Conservation (phyloP, 2,797 vertebrate genomes). For the Acipenser transmontanus region DNA sequence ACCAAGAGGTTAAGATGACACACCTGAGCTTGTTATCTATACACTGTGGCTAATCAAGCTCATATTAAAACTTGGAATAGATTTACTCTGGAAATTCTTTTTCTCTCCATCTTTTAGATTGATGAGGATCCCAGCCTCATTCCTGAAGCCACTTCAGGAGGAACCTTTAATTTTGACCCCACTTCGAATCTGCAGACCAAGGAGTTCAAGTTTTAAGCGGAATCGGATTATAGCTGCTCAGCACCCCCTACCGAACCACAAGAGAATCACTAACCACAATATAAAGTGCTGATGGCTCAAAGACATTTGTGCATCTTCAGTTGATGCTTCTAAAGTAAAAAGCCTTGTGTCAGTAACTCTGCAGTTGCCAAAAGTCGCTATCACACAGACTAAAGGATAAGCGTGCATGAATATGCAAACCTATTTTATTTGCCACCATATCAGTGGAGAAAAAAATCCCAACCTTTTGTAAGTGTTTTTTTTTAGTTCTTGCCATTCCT, state of each 20-base stretch:
- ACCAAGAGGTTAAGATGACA: no score
- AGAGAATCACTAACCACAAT: constrained; percentile 59
- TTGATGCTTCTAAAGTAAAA: constrained; percentile 73
- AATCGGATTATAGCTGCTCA: constrained; percentile 72
- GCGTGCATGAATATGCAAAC: constrained; percentile 79
- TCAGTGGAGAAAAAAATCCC: constrained; percentile 63
- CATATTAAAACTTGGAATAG: no score
- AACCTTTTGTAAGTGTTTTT: constrained; percentile 20
- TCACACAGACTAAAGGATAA: constrained; percentile 73
- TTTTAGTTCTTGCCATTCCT: constrained; percentile 38
- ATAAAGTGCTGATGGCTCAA: constrained; percentile 67
- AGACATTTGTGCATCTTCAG: constrained; percentile 64
- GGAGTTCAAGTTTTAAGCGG: constrained; percentile 93
- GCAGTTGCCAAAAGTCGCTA: constrained; percentile 85
- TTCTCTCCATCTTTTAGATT: constrained; percentile 60
- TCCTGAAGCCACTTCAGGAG: constrained; percentile 92
- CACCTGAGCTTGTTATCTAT: no score
- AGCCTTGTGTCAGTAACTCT: constrained; percentile 73
- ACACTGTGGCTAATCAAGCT: no score
- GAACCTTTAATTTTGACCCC: constrained; percentile 93
- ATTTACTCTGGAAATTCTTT: neutral
- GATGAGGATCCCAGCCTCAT: constrained; percentile 94
- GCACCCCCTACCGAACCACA: constrained; percentile 62
- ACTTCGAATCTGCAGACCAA: constrained; percentile 94
- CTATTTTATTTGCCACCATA: constrained; percentile 80